Conservation (phyloP, 1,140 invertebrate genomes). For the Hirudo medicinalis region DNA sequence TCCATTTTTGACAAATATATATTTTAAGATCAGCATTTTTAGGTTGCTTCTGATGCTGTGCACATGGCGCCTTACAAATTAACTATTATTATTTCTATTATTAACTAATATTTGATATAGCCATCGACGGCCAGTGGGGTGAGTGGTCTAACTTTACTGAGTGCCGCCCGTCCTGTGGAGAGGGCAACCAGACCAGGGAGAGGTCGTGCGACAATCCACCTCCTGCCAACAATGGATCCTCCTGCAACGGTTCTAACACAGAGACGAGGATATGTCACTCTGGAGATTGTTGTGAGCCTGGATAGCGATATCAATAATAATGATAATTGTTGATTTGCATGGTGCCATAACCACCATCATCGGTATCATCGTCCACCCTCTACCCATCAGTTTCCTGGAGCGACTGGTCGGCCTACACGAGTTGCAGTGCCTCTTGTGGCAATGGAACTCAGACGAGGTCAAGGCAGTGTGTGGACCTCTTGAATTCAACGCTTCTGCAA, state of each 20-base stretch:
- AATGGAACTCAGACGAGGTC: constrained; percentile 48
- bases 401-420: constrained; percentile 49
- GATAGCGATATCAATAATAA: neutral
- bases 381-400: constrained; percentile 5
- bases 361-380: neutral
- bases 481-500: neutral
- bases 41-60: too few relatives aligned
- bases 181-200: constrained; percentile 47
- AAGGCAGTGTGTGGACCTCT: constrained; percentile 43
- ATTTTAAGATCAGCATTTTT: too few relatives aligned
- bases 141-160: constrained; percentile 50
- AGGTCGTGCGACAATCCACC: constrained; percentile 42
- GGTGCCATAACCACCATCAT: neutral
- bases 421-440: constrained; percentile 53
- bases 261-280: neutral
- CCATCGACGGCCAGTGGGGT: too few relatives aligned
- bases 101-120: too few relatives aligned
- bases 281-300: too few relatives aligned
- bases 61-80: too few relatives aligned
- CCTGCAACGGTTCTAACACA: constrained; percentile 2
- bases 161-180: constrained; percentile 53
- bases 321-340: neutral
- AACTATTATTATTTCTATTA: too few relatives aligned
- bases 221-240: constrained; percentile 1
- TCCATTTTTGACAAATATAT: too few relatives aligned